These are phyloP conservation scores for Drosophila orosa DNA, from an alignment of 1,140 invertebrate genomes.

Conservation along the genomic window DNA sequence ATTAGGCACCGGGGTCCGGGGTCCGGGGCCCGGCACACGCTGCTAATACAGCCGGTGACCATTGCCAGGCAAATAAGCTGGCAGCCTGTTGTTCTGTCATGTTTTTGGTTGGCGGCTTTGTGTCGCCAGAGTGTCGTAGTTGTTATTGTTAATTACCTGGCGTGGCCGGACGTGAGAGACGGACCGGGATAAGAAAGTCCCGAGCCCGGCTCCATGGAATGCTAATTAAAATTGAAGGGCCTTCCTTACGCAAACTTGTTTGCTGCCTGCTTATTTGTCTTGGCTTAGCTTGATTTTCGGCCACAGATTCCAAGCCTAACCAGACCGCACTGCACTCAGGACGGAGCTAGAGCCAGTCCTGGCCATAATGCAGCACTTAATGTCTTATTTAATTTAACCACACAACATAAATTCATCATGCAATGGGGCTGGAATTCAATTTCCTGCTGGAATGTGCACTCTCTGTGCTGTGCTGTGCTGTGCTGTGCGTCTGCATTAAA, in stretches of 20 bases:
- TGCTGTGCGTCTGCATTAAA: slow-evolving; percentile 46
- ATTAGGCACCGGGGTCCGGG: slow-evolving; percentile 53
- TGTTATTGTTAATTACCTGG: slow-evolving; percentile 65
- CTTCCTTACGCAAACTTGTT: background rate
- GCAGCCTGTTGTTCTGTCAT: slow-evolving; percentile 51
- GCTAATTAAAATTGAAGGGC: slow-evolving; percentile 50
- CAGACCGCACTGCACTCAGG: slow-evolving; percentile 42
- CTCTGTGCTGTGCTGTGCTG: slow-evolving; percentile 4
- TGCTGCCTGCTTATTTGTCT: slow-evolving; percentile 22
- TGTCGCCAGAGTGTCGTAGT: slow-evolving; percentile 53
- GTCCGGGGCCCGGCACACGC: slow-evolving; percentile 16
- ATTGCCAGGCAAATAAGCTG: slow-evolving; percentile 57
- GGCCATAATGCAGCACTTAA: slow-evolving; percentile 46
- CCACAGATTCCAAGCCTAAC: slow-evolving; percentile 24
- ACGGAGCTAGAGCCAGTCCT: background rate
- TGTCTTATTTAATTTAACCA: slow-evolving; percentile 58
- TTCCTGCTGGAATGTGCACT: slow-evolving; percentile 37
- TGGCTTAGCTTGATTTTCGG: slow-evolving; percentile 19
- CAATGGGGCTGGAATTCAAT: slow-evolving; percentile 56
- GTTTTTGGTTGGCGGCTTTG: slow-evolving; percentile 49
- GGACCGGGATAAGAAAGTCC: slow-evolving; percentile 20
- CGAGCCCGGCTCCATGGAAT: slow-evolving; percentile 20
- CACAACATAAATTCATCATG: slow-evolving; percentile 57
- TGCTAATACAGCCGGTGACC: slow-evolving; percentile 58
- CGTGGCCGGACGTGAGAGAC: slow-evolving; percentile 38